phyloP scores from a whole-genome alignment of 2,113 vertebrate genomes.

The Zonotrichia leucophrys region DNA sequence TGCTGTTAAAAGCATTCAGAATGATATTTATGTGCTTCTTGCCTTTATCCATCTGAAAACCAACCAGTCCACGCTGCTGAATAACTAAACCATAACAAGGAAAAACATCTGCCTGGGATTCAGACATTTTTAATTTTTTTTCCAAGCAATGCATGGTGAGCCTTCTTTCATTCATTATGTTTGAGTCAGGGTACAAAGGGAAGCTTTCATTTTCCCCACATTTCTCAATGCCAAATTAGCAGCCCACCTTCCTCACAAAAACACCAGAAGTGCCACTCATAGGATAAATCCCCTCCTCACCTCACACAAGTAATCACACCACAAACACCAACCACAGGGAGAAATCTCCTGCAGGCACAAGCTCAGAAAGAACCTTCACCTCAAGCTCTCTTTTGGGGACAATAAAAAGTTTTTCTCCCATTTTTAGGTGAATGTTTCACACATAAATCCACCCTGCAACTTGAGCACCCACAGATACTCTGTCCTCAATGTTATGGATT shows the following conservation, averaged over 20 bases:
- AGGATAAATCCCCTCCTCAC: not conserved
- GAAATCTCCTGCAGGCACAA: not conserved
- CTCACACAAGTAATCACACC: not conserved
- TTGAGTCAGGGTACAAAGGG: not conserved
- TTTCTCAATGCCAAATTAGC: not conserved
- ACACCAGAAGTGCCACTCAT: not conserved
- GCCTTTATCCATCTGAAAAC: not conserved
- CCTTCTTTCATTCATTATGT: not conserved
- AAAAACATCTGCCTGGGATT: not conserved
- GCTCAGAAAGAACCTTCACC: not conserved
- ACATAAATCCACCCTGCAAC: not conserved
- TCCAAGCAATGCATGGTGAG: not conserved
- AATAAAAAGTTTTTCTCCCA: not conserved
- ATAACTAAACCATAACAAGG: not conserved
- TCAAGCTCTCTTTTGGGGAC: not conserved
- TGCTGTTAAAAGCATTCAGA: not conserved
- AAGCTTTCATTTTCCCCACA: not conserved
- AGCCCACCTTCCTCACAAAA: not conserved
- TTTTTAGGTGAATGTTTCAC: not conserved
- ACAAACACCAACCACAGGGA: fast-evolving
- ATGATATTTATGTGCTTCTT: not conserved
- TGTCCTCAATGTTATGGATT: not conserved
- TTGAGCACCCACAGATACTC: not conserved
- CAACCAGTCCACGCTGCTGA: not conserved
- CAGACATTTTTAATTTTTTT: not conserved